These are phyloP conservation scores for Andrena praecox DNA, from an alignment of 2,888 invertebrate species.

Conservation along the genomic window DNA sequence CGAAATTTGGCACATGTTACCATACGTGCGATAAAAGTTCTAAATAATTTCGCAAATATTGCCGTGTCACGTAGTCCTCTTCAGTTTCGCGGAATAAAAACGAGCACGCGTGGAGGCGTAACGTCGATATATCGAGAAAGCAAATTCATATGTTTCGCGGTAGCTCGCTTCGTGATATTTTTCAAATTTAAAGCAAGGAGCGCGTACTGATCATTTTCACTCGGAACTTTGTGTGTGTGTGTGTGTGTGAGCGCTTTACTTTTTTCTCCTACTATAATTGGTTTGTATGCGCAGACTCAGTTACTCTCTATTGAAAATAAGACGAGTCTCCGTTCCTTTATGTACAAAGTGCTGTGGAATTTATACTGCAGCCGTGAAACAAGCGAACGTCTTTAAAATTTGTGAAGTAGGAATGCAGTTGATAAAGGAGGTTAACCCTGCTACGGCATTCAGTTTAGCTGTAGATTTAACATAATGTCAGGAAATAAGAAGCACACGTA, in stretches of 20 bases:
- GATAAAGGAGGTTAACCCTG: too few species aligned
- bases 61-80: slow-evolving; percentile 20
- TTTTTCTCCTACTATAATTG: not conserved
- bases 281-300: not conserved
- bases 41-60: slow-evolving; percentile 31
- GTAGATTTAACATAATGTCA: too few species aligned
- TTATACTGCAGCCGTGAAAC: too few species aligned
- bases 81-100: slow-evolving; percentile 18
- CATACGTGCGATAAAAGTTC: not conserved
- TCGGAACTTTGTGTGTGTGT: not conserved
- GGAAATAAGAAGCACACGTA: too few species aligned
- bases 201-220: slow-evolving; percentile 4
- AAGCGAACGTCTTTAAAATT: too few species aligned
- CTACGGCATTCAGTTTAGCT: too few species aligned
- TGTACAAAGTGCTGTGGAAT: too few species aligned
- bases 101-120: slow-evolving; percentile 1
- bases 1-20: slow-evolving; percentile 32
- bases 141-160: slow-evolving; percentile 15
- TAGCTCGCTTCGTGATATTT: not conserved
- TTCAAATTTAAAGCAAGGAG: not conserved
- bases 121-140: slow-evolving; percentile 14
- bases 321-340: too few species aligned
- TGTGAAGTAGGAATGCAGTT: too few species aligned
- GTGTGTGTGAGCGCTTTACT: not conserved
- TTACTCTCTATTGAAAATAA: too few species aligned